Base-by-base conservation (phyloP, 2,797 vertebrate species). In the Mus spretus region DNA sequence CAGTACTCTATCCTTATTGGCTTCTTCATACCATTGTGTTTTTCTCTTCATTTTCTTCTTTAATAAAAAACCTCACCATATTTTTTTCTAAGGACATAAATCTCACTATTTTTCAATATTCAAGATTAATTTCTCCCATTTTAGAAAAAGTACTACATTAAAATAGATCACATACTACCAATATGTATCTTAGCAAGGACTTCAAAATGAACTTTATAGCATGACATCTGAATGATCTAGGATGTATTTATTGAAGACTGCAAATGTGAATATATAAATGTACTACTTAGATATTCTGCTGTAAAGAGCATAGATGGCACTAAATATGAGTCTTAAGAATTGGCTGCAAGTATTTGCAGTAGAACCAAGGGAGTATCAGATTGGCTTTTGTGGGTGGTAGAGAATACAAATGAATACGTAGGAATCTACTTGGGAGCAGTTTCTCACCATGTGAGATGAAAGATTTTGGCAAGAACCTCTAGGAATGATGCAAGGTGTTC, bases 181-280 rank as follows among this genome's bases (percentile, higher is more conserved):
- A 72, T 78, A 14, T 26, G n/a, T 53, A 3, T 67, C 28, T 13
- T 50, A 10, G 0, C 19, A 37, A 82, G 2, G 1, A 1, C 0
- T 81, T 77, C 24, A 57, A 7, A 44, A 63, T 86, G 4, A 22
- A 50, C 0, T 67, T 70, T 50, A 17, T 8, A 0, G 9, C 4
- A 44, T 78, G 4, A 59, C 79, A 5, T 24, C 11, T 28, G 6
- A 37, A 47, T n/a, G 9, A 57, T 72, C 82, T 77, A 1, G 3
- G 24, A 4, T 26, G 14, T 10, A 80, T 26, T 89, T 84, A 50
- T 53, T 86, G n/a, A 53, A 86, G 1, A 26, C 17, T 40, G 3
- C 5, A 17, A 44, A 40, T 59, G 12, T 65, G 9, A 72, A 20
- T 28, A 34, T 22, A 5, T 65, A 55, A 84, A 75, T 50, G 1